Evolutionary conservation across 2,113 vertebrate species (phyloP).

Genomic region (Eulemur macaco): DNA sequence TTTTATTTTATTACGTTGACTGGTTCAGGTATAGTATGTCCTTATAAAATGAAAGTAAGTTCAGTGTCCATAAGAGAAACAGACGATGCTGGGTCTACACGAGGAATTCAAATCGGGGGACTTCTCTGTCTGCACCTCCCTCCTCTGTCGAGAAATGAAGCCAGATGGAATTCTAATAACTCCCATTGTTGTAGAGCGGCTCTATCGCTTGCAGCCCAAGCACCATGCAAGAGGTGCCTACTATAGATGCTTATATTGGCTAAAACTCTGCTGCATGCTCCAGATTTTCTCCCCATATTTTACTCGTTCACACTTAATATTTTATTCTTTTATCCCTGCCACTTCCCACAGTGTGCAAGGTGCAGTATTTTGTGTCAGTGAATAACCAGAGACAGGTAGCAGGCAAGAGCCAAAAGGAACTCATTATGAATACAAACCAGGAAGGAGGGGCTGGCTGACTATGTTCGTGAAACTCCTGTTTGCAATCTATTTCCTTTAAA

Average conservation of each 20-base stretch:
- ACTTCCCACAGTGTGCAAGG: neutral
- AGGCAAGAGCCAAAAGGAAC: slow-evolving; percentile 58
- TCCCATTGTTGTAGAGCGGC: slow-evolving; percentile 50
- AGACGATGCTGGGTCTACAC: slow-evolving; percentile 40
- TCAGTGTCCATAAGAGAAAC: neutral
- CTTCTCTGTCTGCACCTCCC: slow-evolving; percentile 31
- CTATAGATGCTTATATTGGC: neutral
- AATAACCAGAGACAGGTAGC: slow-evolving; percentile 58
- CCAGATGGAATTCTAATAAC: slow-evolving; percentile 66
- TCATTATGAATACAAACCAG: slow-evolving; percentile 64
- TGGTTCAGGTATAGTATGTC: neutral
- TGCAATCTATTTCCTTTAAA: slow-evolving; percentile 67
- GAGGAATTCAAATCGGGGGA: slow-evolving; percentile 55
- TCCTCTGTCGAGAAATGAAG: slow-evolving; percentile 56
- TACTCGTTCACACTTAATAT: neutral
- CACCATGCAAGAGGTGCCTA: neutral
- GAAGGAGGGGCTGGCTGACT: slow-evolving; percentile 50
- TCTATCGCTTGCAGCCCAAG: slow-evolving; percentile 11
- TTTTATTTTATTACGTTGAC: neutral
- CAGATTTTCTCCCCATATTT: slow-evolving; percentile 4
- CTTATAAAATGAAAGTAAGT: slow-evolving; percentile 70
- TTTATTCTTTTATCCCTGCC: neutral
- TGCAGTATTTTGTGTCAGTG: slow-evolving; percentile 20
- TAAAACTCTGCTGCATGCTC: neutral
- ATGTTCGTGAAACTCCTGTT: slow-evolving; percentile 65